Evolutionary conservation across 2,113 vertebrate genomes (phyloP), one percentile per base, ranked within the genome.

Genomic region (Emydura subglobosa): DNA sequence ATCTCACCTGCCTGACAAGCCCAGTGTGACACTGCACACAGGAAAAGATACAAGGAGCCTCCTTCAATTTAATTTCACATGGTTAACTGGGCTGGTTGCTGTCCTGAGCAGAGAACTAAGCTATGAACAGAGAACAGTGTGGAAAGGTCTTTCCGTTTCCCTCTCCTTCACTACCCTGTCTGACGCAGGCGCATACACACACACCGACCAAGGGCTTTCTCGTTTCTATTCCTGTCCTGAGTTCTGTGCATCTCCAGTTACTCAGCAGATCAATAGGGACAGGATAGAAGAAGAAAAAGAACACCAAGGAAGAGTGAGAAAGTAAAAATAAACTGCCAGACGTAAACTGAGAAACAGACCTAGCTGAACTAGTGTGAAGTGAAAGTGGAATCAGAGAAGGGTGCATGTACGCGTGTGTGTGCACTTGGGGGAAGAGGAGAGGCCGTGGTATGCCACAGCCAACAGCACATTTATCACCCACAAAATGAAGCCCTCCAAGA

Each of bases 201-300:
- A 14, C 68, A 8, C 76, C 44, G 95, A 76, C 90, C 68, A 49
- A 92, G 91, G 97, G 91, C 87, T 97, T 61, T 79, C 93, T 91
- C 0, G 6, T 74, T 92, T 97, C 97, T 98, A 95, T 97, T 97
- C 98, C 96, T 47, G 55, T 95, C 95, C 85, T 80, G 59, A 94
- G 95, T 95, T 91, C 96, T 27, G n/a, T 87, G 90, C 95, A 50
- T 95, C 98, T 98, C 98, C 93, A 78, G 95, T 98, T 98, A 98
- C 97, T n/a, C 89, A 7, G 78, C 82, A 8, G 82, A 98, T 98
- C 97, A 82, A 97, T 97, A 97, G 86, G 83, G 86, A 97, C 96
- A 97, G 97, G 97, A 98, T 16, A 89, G 93, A 91, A 94, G 94
- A 85, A 94, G 39, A 8, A 6, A 6, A 14, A 53, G 65, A 85